A percentile compares a stretch with the other conserved stretches of the same genome.
phyloP scores from a whole-genome alignment of 2,113 vertebrate genomes.

The Salvelinus sp. region DNA sequence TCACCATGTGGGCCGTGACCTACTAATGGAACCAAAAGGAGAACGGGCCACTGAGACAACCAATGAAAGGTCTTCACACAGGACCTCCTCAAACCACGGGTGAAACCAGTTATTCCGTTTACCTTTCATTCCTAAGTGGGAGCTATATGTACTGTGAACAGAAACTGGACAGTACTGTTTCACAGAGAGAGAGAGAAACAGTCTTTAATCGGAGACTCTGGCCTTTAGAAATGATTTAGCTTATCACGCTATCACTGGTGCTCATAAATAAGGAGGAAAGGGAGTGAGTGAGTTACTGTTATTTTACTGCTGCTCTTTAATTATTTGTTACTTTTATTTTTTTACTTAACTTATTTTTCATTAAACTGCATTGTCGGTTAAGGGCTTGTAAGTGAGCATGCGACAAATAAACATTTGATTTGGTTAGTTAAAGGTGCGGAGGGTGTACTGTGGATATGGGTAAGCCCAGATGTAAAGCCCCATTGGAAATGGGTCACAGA shows the following conservation, averaged over 20 bases:
- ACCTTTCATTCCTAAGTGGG: not conserved
- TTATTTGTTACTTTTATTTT: no score
- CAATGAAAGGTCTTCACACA: not conserved
- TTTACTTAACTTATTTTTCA: no score
- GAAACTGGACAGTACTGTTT: not conserved
- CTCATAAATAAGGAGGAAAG: not conserved
- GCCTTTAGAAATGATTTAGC: not conserved
- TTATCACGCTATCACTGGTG: not conserved
- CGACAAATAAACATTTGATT: no score
- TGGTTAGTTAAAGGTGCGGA: not conserved
- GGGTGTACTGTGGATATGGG: not conserved
- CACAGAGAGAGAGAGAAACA: not conserved
- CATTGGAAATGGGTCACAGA: conserved; percentile 11
- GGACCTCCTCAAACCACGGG: not conserved
- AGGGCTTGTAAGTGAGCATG: no score
- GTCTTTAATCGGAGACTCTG: not conserved
- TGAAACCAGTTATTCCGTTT: not conserved
- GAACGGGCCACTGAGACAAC: not conserved
- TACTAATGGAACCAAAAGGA: not conserved
- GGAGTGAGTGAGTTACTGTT: not conserved
- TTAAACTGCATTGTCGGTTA: no score
- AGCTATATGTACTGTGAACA: not conserved
- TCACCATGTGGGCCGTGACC: not conserved
- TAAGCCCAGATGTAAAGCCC: not conserved
- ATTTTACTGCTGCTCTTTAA: no score